Evolutionary conservation across 2,113 vertebrate genomes (phyloP), one percentile per base, ranked within the genome.

Genomic region (Gymnarchus niloticus): DNA sequence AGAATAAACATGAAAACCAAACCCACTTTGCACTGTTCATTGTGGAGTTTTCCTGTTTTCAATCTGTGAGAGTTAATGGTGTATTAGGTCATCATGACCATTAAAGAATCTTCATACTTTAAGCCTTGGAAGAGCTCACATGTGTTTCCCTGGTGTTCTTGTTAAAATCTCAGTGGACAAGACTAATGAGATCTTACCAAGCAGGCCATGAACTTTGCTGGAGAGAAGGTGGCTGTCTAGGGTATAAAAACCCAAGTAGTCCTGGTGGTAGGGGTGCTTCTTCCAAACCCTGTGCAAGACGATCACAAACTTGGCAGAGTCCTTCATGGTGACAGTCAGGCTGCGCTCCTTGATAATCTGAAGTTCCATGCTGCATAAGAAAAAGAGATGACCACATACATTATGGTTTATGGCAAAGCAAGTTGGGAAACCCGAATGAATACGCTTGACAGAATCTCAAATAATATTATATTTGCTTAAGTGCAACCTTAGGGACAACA

Each of bases 181-280:
- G 21, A 54, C 82, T 5, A 17, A 1, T 25, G 41, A 28, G 87
- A 6, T 25, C 90, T 56, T 97, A 99, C 98, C 98, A 90, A 99
- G 92, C 8, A 99, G 93, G 56, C 98, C 98, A 3, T 98, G 97
- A 41, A 97, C 97, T 78, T 89, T 90, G 12, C 91, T 84, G 54
- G 98, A 98, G 69, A 99, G 90, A 54, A 93, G 92, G 87, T 96
- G 95, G 85, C 94, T 95, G 87, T 97, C 95, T 87, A 97, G 2
- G 12, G 95, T 97, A 51, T 99, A 99, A 85, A 99, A 95, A 44
- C 98, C 97, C 80, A 99, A 92, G 87, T 97, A 98, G 89, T 98
- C 95, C 83, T 87, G 91, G 88, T 97, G 96, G 81, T 93, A 90
- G 0, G 96, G 96, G 87, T 97, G 95, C 76, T 96, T 95, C 91